Conservation (phyloP, 2,888 invertebrate genomes). For the Chymomyza caudatula region DNA sequence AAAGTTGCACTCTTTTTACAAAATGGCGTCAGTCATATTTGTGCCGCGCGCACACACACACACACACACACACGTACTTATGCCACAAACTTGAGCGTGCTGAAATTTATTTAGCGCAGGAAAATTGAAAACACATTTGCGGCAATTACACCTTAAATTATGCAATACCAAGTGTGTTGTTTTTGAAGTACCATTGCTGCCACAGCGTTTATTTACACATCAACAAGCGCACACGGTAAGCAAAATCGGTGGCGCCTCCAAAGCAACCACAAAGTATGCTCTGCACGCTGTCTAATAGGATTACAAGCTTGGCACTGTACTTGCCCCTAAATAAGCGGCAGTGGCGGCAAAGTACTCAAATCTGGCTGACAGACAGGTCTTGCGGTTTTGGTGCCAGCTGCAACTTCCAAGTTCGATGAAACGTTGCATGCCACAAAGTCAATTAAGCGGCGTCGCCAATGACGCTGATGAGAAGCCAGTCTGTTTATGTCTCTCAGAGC, state of each 20-base stretch:
- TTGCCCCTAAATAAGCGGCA: constrained; percentile 41
- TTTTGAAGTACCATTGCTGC: constrained; percentile 6
- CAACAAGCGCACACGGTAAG: constrained; percentile 29
- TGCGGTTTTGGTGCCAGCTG: constrained; percentile 46
- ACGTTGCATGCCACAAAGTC: constrained; percentile 64
- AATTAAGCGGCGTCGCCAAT: constrained; percentile 49
- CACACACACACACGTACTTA: too few species aligned
- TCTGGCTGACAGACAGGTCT: constrained; percentile 38
- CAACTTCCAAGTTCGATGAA: constrained; percentile 30
- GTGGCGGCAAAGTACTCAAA: constrained; percentile 38
- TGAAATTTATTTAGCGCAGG: too few species aligned
- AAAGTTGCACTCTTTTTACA: constrained; percentile 38
- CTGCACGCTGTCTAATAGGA: constrained; percentile 54
- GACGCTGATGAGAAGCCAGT: neutral
- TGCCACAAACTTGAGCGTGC: too few species aligned
- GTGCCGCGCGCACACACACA: too few species aligned
- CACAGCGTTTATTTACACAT: constrained; percentile 25
- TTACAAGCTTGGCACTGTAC: constrained; percentile 41
- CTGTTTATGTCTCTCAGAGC: neutral
- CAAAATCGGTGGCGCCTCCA: constrained; percentile 12
- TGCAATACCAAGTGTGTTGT: neutral
- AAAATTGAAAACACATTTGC: neutral
- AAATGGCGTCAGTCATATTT: constrained; percentile 6
- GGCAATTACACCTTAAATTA: constrained; percentile 41
- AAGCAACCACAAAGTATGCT: constrained; percentile 52